Base-by-base conservation (phyloP, 2,797 vertebrate genomes). In the Poeciliopsis gracilis region DNA sequence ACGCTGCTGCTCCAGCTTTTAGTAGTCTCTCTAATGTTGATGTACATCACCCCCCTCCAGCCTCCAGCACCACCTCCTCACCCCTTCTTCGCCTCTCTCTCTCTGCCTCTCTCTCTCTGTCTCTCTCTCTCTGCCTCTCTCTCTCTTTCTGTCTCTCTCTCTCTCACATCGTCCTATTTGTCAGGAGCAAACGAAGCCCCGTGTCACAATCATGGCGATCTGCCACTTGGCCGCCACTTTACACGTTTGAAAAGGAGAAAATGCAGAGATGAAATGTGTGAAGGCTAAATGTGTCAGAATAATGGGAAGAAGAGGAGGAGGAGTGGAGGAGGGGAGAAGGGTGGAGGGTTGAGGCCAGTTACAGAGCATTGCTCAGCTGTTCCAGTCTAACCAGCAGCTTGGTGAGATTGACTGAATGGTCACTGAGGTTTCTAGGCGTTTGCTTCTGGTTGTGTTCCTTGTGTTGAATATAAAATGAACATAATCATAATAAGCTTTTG, bases 341-440 rank as follows among this genome's bases (percentile, higher is more conserved):
- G 77, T 30, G 43, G 6, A 23, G 66, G 61, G 49, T 75, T 30
- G 53, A 77, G 66, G 30, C 10, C 73, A 77, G 72, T 85, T 84
- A 43, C 36, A 82, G 59, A 67, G 46, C 82, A 76, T 82, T 76
- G 69, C 85, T 84, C 81, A 77, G 89, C 81, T 75, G 20, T 78
- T 91, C 90, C 84, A 84, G 33, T 81, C 83, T 75, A 80, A 49
- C 81, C 82, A 90, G 77, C 69, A 75, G 82, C 78, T 88, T 55
- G 69, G 81, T 76, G 69, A 83, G 81, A 82, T 79, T 74, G 80
- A 84, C 85, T 88, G 86, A 92, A 82, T 84, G 46, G 81, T 76
- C 82, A 78, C 80, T 38, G 38, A 70, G 5, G 38, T 43, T 5
- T 70, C 67, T 25, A 10, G 36, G 63, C 2, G 43, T n/a, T 43